These are phyloP conservation scores for Mylabris sibirica DNA, from an alignment of 2,888 invertebrate species.

Conservation along the genomic window DNA sequence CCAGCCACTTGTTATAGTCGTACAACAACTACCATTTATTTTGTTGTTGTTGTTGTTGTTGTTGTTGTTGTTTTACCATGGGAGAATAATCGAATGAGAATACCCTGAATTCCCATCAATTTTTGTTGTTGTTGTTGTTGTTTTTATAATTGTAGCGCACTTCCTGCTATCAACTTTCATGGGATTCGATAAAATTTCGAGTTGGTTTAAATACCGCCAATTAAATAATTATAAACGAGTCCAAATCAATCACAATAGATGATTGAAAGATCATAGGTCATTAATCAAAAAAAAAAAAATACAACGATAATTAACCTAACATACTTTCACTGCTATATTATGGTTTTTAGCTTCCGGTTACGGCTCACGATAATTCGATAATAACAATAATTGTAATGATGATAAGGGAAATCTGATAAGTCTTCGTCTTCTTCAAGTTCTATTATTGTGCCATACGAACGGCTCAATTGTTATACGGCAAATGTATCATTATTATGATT, in stretches of 20 bases:
- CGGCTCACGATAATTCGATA: slow-evolving; percentile 32
- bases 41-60: no score
- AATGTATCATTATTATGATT: not conserved
- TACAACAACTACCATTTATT: slow-evolving; percentile 26
- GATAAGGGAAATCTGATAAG: not conserved
- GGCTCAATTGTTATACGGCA: not conserved
- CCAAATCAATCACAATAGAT: slow-evolving; percentile 3
- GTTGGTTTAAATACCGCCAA: not conserved
- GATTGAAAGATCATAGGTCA: slow-evolving; percentile 31
- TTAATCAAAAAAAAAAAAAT: slow-evolving; percentile 14
- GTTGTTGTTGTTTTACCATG: no score
- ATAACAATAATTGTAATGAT: not conserved
- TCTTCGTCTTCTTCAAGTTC: not conserved
- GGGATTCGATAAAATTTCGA: not conserved
- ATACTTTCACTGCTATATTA: slow-evolving; percentile 49
- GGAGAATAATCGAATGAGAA: not conserved
- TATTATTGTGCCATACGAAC: not conserved
- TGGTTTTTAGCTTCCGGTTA: slow-evolving; percentile 45
- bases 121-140: not conserved
- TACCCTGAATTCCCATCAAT: not conserved
- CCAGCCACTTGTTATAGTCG: slow-evolving; percentile 32
- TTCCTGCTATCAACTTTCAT: slow-evolving; percentile 12
- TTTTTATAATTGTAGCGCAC: not conserved
- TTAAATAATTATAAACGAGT: not conserved
- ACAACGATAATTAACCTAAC: slow-evolving; percentile 3